Base-by-base conservation (phyloP, 2,797 vertebrate genomes). In the Pampus argenteus region DNA sequence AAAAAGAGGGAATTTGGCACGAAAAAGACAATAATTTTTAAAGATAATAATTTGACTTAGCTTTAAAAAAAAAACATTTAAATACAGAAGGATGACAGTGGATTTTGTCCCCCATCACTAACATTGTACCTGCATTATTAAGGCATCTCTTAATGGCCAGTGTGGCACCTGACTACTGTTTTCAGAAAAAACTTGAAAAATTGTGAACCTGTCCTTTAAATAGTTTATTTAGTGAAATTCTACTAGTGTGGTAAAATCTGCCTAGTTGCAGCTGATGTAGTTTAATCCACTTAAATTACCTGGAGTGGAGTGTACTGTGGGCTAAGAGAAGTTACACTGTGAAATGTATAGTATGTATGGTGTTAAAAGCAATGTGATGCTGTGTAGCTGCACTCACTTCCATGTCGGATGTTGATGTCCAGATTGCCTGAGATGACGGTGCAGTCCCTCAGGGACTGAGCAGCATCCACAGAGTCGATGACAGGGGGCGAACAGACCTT, bases 391-490 rank as follows among this genome's bases (percentile, higher is more conserved):
- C 81, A 98, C 98, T 98, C 88, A 99, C 98, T 98, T 90, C 98
- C 98, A 44, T 95, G 94, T 0, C 98, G 97, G 87, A 99, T 98
- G 90, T 99, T 99, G 88, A 99, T 98, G 80, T 97, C 94, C 84
- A 99, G 91, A 84, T 97, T 98, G 80, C 98, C 98, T 67, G 93
- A 95, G 81, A 99, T 96, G 87, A 98, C 94, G 0, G 98, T 99
- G 89, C 98, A 99, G 56, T 96, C 98, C 88, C 96, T 95, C 64
- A 99, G 92, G 87, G 95, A 94, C 84, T 99, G 97, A 44, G 98
- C 98, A 1, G 98, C 96, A 0, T 97, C 96, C 83, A 99, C 97
- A 0, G 98, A 99, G 91, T 98, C 97, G 2, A 99, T 98, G 85
- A 95, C 92, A 60, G 91, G 87, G 9, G 94, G 91, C 0, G 92